Conservation (phyloP, 2,797 vertebrate genomes). For the Vireo griseus region DNA sequence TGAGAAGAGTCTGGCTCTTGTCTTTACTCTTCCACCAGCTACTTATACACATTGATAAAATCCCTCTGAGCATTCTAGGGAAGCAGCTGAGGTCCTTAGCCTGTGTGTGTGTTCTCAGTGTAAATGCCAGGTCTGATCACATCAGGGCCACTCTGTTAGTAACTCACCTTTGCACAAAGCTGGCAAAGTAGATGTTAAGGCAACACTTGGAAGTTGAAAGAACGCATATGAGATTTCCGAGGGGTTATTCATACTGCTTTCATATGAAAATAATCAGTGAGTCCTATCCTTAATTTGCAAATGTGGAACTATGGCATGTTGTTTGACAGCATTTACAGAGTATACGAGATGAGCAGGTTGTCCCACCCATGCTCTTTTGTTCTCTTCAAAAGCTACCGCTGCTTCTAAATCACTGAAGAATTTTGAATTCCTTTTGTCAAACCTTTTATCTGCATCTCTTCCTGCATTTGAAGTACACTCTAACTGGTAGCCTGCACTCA, state of each 20-base stretch:
- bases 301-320: neutral
- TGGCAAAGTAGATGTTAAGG: neutral
- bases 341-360: neutral
- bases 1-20: neutral
- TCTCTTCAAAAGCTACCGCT: neutral
- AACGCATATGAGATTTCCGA: neutral
- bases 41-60: fast-evolving
- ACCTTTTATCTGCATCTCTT: neutral
- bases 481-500: neutral
- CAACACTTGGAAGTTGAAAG: neutral
- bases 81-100: neutral
- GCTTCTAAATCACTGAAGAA: neutral
- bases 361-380: neutral
- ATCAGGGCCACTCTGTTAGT: neutral
- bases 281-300: neutral
- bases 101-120: neutral
- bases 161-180: neutral
- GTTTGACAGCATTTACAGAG: neutral
- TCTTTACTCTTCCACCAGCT: neutral
- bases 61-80: neutral
- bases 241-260: neutral
- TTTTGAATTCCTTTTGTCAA: neutral
- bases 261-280: neutral
- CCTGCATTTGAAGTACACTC: neutral
- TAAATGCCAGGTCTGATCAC: neutral